Evolutionary conservation across 2,113 vertebrate species (phyloP).

Genomic region (Hylia prasina): DNA sequence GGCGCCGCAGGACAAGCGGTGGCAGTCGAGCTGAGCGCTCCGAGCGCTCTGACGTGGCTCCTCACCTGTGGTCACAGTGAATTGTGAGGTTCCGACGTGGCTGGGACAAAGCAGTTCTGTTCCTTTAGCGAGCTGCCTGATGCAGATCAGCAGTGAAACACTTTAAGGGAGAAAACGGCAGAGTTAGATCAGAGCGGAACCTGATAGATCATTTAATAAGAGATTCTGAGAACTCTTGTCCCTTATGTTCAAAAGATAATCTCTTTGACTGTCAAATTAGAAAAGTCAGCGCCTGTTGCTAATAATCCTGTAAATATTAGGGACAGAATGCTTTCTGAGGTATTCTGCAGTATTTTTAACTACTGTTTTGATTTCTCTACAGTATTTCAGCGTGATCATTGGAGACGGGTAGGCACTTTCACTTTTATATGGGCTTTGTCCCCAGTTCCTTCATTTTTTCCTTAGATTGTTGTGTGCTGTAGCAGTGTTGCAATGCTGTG

Average conservation of each 20-base stretch:
- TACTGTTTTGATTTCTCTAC: conserved; percentile 40
- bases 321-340: neutral
- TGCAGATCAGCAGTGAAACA: neutral
- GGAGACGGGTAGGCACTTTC: conserved; percentile 46
- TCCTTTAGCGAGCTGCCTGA: neutral
- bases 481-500: conserved; percentile 7
- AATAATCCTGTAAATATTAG: neutral
- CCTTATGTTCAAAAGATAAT: neutral
- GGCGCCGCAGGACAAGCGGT: accelerated
- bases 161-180: neutral
- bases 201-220: neutral
- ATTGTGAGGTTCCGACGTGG: neutral
- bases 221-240: neutral
- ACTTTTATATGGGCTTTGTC: neutral
- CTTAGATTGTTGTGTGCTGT: neutral
- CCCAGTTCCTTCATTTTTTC: neutral
- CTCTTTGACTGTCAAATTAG: neutral
- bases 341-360: neutral
- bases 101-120: neutral
- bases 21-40: neutral
- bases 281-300: neutral
- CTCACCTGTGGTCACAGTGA: accelerated
- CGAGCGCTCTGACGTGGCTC: neutral
- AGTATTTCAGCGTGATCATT: conserved; percentile 44
- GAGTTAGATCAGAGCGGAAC: neutral